These are phyloP conservation scores for Antrozous pallidus DNA, from an alignment of 2,797 vertebrate genomes.

Conservation along the genomic window DNA sequence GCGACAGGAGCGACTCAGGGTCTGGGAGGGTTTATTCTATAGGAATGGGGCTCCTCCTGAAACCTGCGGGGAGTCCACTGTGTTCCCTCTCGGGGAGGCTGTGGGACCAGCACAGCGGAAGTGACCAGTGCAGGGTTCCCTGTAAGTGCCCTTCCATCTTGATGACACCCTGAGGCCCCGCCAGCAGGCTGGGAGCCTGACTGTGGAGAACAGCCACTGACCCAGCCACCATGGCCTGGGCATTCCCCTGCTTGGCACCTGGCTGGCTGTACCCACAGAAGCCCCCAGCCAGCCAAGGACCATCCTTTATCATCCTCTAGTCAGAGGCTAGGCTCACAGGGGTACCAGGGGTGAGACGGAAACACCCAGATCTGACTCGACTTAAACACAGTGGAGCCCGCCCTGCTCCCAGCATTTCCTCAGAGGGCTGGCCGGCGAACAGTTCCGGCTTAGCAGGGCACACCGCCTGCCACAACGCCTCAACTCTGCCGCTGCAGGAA, in stretches of 20 bases:
- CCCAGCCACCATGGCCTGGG: not conserved
- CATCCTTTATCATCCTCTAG: not conserved
- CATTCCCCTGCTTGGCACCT: not conserved
- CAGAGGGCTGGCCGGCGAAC: too few species aligned
- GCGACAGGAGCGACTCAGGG: rapidly evolving
- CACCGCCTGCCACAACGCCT: not conserved
- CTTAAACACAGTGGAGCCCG: too few species aligned
- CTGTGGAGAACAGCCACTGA: not conserved
- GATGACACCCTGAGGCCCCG: not conserved
- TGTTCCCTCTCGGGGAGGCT: not conserved
- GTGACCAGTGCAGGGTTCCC: rapidly evolving
- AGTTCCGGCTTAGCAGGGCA: not conserved
- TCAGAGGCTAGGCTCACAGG: not conserved
- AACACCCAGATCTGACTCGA: not conserved
- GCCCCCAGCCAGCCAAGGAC: not conserved
- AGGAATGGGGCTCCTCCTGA: not conserved
- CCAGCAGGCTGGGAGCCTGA: not conserved
- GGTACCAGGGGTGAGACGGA: not conserved
- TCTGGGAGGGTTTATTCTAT: not conserved
- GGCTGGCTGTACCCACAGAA: not conserved
- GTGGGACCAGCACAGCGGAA: not conserved
- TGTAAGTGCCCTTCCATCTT: not conserved
- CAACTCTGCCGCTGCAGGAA: not conserved
- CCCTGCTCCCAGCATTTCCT: not conserved
- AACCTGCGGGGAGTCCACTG: not conserved